phyloP scores from a whole-genome alignment of 2,888 invertebrate species.

The Beris chalybata region DNA sequence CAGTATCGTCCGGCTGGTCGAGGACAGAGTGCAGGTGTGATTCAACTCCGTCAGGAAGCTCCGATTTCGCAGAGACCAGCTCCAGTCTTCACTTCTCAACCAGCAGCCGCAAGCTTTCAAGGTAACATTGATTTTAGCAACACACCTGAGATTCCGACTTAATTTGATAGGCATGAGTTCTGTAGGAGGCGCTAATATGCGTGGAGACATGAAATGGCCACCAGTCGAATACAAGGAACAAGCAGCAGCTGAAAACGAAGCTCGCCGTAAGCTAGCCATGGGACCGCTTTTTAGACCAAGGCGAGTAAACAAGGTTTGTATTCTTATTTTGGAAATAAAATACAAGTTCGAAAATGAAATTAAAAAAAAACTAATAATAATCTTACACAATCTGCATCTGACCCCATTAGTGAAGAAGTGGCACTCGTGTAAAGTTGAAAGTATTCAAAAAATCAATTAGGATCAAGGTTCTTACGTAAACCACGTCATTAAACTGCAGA shows the following conservation, averaged over 20 bases:
- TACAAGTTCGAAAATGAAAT: too few relatives aligned
- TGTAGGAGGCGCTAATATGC: constrained; percentile 76
- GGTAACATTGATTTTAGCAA: constrained; percentile 55
- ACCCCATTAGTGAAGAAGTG: too few relatives aligned
- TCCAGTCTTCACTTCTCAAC: constrained; percentile 77
- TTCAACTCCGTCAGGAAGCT: constrained; percentile 66
- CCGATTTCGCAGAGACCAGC: constrained; percentile 76
- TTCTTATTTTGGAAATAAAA: not conserved
- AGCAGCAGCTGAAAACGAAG: constrained; percentile 72
- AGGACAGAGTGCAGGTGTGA: constrained; percentile 61
- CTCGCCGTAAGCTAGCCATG: constrained; percentile 69
- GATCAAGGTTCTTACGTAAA: too few relatives aligned
- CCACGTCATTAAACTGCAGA: too few relatives aligned
- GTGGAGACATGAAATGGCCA: constrained; percentile 88
- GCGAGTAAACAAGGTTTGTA: constrained; percentile 60
- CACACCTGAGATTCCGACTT: not conserved
- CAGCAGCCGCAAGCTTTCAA: constrained; percentile 72
- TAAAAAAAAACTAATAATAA: too few relatives aligned
- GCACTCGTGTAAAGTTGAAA: too few relatives aligned
- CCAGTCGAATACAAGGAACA: constrained; percentile 76
- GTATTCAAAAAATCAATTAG: too few relatives aligned
- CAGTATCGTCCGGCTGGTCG: constrained; percentile 43
- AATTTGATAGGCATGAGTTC: not conserved
- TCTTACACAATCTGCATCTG: too few relatives aligned
- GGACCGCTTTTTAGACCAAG: constrained; percentile 77